Evolutionary conservation across 64 coral and sea anemone genomes (phyloP), one percentile per base, ranked within the genome.

Genomic region (Actinia equina): DNA sequence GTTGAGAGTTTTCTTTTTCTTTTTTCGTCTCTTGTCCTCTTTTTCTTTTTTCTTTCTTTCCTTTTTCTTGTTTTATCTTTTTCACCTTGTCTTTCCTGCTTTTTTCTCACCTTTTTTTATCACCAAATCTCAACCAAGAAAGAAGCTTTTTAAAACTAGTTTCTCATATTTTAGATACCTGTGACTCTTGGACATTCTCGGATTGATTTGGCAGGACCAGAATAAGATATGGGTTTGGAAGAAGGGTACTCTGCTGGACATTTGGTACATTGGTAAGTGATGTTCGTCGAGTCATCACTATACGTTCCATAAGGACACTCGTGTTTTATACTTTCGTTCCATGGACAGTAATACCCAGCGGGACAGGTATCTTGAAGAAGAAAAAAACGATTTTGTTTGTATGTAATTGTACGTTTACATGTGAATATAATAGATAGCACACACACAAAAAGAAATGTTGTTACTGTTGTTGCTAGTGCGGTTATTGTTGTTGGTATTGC

Each of bases 301-400:
- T 76, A 87, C 52, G 86, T 77, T 20, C 86, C 65, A 13, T 43
- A 45, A 17, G 62, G 62, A 77, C 86, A 87, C 11, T 9, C 59
- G 41, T 43, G 17, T 22, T 20, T 46, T 76, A 17, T 77, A 26
- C 58, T 77, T 25, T 53, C 46, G 20, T 54, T 42, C 86, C 41
- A 77, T 49, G 86, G 86, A 87, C 86, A 87, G 52, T 45, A 87
- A 77, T 76, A 87, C 5, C 86, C 86, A 52, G 62, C 22, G 10
- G 69, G 86, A 77, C 86, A 87, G 3, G 64, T 67, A 43, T 41
- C 86, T 87, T 37, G 30, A 37, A 37, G 30, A 37, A 37, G 63
- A 77, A 55, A 77, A 43, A 37, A 63, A 86, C 13, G 0, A 53
- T 25, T 22, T 52, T 22, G 4, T 22, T n/a, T n/a, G 10, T 65